Evolutionary conservation across 1,140 invertebrate genomes (phyloP), one percentile per base, ranked within the genome.

Genomic region (Musca domestica): DNA sequence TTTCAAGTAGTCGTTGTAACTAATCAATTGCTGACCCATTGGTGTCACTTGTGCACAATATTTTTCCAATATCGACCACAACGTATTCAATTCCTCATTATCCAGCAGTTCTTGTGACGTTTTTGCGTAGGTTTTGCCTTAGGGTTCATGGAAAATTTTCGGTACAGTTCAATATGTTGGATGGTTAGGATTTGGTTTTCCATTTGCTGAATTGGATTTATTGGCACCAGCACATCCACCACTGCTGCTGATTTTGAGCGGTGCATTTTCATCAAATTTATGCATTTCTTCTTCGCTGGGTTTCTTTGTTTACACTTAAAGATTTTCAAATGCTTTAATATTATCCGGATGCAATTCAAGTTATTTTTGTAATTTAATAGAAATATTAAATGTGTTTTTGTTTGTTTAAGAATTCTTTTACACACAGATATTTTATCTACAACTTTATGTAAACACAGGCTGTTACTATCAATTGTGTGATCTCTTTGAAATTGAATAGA

Each of bases 91-190:
- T 82, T 97, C 95, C 74, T 91, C 89, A 81, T 94, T 94, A 81
- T 95, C 91, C 20, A 96, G 80, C 7, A 96, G 83, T 75, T 94
- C 89, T 71, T 89, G 87, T 68, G 91, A 94, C 93, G 83, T 96
- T 93, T 81, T 95, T 93, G 52, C 92, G 84, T n/a, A 95, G 79
- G 78, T 94, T 94, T 74, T 92, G 89, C 1, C 89, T 84, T 12
- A 95, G 74, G 6, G 89, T 84, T 73, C 91, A 71, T 89, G 89
- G 81, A 90, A 94, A 77, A 95, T 93, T 76, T 89, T 90, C 0
- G 92, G 92, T 74, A 93, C 90, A 68, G 77, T 83, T 27, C 78
- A 75, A 75, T 73, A 67, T 46, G 83, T 66, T 0, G 71, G 69
- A 69, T 78, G 75, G 17, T 30, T 46, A 19, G 17, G 14, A 27